Evolutionary conservation across 2,113 vertebrate genomes (phyloP).

Genomic region (Indicator maculatus): DNA sequence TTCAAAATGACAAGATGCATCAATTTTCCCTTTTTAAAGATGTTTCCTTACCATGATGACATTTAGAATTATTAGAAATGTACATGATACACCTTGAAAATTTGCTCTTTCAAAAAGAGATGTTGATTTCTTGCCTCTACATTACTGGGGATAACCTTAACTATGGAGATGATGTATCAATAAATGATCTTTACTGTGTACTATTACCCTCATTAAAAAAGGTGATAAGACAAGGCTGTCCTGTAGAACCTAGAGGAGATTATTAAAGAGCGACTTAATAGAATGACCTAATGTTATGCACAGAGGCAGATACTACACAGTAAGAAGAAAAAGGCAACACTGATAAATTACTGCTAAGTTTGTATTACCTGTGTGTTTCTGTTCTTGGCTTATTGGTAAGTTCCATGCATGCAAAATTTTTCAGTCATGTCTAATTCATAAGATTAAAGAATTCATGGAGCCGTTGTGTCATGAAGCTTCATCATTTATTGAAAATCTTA

Average conservation of each 20-base stretch:
- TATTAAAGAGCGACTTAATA: background rate
- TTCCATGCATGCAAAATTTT: conserved; percentile 22
- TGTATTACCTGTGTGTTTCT: background rate
- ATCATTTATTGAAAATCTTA: conserved; percentile 19
- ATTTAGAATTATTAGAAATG: background rate
- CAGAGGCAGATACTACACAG: background rate
- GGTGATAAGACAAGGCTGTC: background rate
- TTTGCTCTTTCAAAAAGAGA: conserved; percentile 1
- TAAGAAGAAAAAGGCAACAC: background rate
- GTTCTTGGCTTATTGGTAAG: conserved; percentile 49
- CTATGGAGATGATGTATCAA: background rate
- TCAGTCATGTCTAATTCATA: conserved; percentile 37
- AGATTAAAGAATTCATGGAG: background rate
- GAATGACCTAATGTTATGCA: background rate
- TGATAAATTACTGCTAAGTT: conserved; percentile 19
- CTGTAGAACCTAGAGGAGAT: background rate
- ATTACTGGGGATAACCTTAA: background rate
- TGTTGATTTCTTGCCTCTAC: background rate
- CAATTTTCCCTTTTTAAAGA: background rate
- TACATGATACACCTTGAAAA: background rate
- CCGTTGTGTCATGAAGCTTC: background rate
- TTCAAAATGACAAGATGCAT: background rate
- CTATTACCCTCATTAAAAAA: background rate
- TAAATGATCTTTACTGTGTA: background rate
- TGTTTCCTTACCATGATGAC: background rate